A percentile compares a stretch with the other conserved stretches of the same genome.
Evolutionary conservation across 1,140 invertebrate genomes (phyloP).

Genomic region (Drosophila prosaltans): DNA sequence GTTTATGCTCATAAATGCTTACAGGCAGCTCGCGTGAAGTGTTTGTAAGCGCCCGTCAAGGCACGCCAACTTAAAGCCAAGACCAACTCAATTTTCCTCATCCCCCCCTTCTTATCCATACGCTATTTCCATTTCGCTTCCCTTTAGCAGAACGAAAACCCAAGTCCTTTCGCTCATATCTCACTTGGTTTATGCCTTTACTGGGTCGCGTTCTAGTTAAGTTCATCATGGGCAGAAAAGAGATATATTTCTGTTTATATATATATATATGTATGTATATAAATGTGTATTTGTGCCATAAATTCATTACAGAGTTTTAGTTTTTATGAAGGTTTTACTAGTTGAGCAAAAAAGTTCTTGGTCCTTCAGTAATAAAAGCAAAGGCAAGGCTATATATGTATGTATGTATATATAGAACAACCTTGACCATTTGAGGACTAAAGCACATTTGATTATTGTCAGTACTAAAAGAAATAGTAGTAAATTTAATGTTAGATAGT

Average conservation of each 20-base stretch:
- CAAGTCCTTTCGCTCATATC: neutral
- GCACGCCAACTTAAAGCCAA: slow-evolving; percentile 2
- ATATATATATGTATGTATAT: neutral
- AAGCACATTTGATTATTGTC: neutral
- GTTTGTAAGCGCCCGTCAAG: slow-evolving; percentile 19
- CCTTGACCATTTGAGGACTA: neutral
- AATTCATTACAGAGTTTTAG: slow-evolving; percentile 43
- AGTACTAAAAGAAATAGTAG: neutral
- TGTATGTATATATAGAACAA: neutral
- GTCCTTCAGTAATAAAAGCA: slow-evolving; percentile 1
- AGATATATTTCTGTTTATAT: neutral
- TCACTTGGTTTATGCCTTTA: neutral
- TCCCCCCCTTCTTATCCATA: too few relatives aligned
- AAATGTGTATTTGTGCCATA: slow-evolving; percentile 30
- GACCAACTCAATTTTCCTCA: neutral
- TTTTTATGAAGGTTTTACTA: slow-evolving; percentile 10
- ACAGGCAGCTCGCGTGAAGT: slow-evolving; percentile 23
- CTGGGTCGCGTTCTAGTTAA: slow-evolving; percentile 20
- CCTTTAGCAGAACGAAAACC: too few relatives aligned
- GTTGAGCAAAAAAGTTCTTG: slow-evolving; percentile 4
- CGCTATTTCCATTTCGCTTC: too few relatives aligned
- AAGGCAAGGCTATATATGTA: neutral
- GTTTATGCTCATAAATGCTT: slow-evolving; percentile 50
- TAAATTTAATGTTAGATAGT: neutral
- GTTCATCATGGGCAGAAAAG: slow-evolving; percentile 22